Evolutionary conservation across 2,888 invertebrate genomes (phyloP), one percentile per base, ranked within the genome.

Genomic region (Allophyes oxyacanthae): DNA sequence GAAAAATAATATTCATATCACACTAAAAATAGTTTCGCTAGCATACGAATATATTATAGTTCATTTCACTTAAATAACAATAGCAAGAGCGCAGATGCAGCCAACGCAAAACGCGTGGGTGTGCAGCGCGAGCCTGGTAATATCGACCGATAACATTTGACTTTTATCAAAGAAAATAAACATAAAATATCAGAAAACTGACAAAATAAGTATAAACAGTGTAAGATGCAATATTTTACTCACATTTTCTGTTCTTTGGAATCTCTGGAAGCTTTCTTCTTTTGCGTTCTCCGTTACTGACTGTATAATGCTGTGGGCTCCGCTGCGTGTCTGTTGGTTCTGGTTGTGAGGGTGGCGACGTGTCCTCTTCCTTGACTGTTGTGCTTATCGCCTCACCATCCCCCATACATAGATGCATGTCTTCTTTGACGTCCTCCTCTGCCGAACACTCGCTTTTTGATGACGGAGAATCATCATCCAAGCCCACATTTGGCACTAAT

Each of bases 201-300:
- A 14, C 2, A 30, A 32, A 30, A 6, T 8, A 10, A 37, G 0
- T 34, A 1, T 13, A 9, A 6, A 5, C 37, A 20, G 9, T 36
- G 8, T 6, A 36, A 44, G 1, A 20, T 20, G 2, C 25, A 50
- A 34, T 5, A 13, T 44, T 58, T 6, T 65, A 89, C 96, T 96
- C 88, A 97, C 97, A 96, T 95, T 97, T 97, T 88, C 97, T 97
- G 81, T 97, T 97, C 88, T 98, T 98, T 5, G 98, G 98, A 78
- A 98, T 98, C 91, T 98, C 98, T 32, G 98, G 98, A 25, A 98
- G 94, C 91, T 97, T 97, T 90, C 98, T 95, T 78, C 98, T 94
- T 80, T 97, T 95, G 67, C 97, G 94, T 83, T 97, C 96, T 9
- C 93, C 94, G 64, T 85, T 93, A 63, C 83, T 85, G 48, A 90